phyloP scores from a whole-genome alignment of 2,888 invertebrate species.

The Pachycephus smyrnensis region DNA sequence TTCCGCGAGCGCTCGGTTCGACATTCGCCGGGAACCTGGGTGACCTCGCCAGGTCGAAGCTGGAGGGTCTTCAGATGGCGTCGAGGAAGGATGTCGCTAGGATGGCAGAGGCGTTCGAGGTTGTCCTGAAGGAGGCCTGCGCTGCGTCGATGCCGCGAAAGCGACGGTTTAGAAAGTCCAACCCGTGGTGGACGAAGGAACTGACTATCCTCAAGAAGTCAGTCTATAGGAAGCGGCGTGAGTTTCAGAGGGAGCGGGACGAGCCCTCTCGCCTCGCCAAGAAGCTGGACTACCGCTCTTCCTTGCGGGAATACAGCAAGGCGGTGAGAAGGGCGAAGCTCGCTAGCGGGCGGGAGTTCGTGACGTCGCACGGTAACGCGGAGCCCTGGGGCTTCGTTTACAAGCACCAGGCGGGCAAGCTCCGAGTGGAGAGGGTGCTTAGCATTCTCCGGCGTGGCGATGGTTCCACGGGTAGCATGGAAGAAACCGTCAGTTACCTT shows the following conservation, averaged over 20 bases:
- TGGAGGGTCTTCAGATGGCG: constrained; percentile 18
- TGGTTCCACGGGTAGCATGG: constrained; percentile 13
- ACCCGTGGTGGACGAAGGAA: constrained; percentile 32
- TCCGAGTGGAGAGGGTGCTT: constrained; percentile 19
- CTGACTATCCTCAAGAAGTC: constrained; percentile 15
- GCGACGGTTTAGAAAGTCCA: constrained; percentile 27
- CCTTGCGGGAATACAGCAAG: constrained; percentile 15
- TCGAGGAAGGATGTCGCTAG: constrained; percentile 16
- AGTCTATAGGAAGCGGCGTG: constrained; percentile 15
- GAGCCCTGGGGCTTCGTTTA: constrained; percentile 33
- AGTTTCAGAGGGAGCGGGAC: constrained; percentile 9
- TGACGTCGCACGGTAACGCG: constrained; percentile 28
- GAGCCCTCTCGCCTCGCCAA: background rate
- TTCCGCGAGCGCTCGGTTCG: constrained; percentile 15
- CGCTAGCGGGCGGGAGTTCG: constrained; percentile 20
- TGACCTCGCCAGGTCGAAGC: constrained; percentile 3
- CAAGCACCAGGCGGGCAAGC: constrained; percentile 25
- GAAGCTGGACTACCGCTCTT: constrained; percentile 11
- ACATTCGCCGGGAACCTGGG: constrained; percentile 20
- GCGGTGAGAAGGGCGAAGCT: constrained; percentile 18
- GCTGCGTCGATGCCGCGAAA: constrained; percentile 23
- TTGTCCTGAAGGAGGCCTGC: constrained; percentile 23
- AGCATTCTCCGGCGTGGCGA: constrained; percentile 15
- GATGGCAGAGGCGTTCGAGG: constrained; percentile 18
- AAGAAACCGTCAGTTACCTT: constrained; percentile 21